Base-by-base conservation (phyloP, 2,888 invertebrate genomes). In the Acanthococcus lagerstroemiae region DNA sequence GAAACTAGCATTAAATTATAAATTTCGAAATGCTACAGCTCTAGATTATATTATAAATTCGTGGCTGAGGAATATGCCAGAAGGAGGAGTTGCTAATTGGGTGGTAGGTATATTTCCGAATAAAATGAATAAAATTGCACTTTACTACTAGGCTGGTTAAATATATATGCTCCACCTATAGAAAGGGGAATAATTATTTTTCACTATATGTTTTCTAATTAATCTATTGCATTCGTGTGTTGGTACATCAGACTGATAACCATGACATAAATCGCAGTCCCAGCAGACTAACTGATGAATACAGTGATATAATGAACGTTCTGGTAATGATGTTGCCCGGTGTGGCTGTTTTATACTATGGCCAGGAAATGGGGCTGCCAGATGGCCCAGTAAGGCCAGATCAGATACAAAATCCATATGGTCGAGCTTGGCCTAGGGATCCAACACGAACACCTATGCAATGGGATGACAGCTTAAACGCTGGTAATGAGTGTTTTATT, bases 401-500 rank as follows among this genome's bases (percentile, higher is more conserved):
- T 1, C 80, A 86, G 65, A 84, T 83, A 0, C 74, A 78, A 1
- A 87, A 85, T 76, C 83, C 21, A 3, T 45, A 21, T 4, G n/a
- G n/a, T n/a, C n/a, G 50, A 3, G 80, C 67, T n/a, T 73, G 74
- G 2, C 83, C 86, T 2, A 80, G 90, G 69, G 90, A 90, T 74
- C 86, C 87, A 0, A 84, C 80, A 70, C 80, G 91, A 26, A 88
- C 89, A 0, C 91, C 91, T 0, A 88, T 86, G 77, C 90, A 90
- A 72, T 91, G 91, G 91, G 83, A 80, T 70, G 73, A 77, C 15
- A 76, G 79, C 0, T 74, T 71, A 55, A 83, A 83, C 72, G 84
- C 86, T 65, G 87, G 87, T 75, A 69, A 73, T 75, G 24, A 24
- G 19, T 6, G 6, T 48, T 5, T 22, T 15, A 5, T 19, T 15